phyloP scores from a whole-genome alignment of 2,797 vertebrate genomes.

The Lagorchestes hirsutus region DNA sequence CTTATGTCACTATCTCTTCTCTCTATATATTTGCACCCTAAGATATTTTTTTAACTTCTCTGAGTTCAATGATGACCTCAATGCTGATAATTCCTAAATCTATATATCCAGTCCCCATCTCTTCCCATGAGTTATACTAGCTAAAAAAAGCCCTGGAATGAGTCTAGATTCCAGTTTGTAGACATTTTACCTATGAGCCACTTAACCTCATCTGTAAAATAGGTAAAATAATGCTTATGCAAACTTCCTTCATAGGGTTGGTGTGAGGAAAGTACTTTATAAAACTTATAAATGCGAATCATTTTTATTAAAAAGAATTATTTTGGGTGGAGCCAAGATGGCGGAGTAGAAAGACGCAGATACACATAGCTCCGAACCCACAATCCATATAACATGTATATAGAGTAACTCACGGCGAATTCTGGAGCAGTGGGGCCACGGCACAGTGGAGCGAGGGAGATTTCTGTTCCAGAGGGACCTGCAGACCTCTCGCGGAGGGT shows the following conservation, averaged over 20 bases:
- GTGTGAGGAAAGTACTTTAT: conserved; percentile 4
- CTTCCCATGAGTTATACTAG: neutral
- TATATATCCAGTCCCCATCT: neutral
- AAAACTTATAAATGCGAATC: conserved; percentile 34
- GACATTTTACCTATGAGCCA: neutral
- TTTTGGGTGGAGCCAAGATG: no score
- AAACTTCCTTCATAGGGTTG: neutral
- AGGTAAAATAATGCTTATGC: neutral
- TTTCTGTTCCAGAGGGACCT: no score
- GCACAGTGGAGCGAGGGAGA: no score
- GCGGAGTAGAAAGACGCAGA: no score
- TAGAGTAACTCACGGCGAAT: no score
- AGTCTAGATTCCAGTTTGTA: neutral
- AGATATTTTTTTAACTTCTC: neutral
- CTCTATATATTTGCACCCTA: neutral
- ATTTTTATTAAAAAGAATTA: neutral
- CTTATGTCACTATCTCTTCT: neutral
- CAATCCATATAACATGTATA: no score
- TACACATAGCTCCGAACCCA: no score
- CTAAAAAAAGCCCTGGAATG: neutral
- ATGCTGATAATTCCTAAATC: neutral
- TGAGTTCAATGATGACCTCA: neutral
- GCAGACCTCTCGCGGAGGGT: no score
- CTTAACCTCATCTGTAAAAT: neutral
- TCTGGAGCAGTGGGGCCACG: no score